Percentiles rank a stretch among this genome's conserved stretches.
Conservation (phyloP, 2,888 invertebrate species). For the Meloe dianella region DNA sequence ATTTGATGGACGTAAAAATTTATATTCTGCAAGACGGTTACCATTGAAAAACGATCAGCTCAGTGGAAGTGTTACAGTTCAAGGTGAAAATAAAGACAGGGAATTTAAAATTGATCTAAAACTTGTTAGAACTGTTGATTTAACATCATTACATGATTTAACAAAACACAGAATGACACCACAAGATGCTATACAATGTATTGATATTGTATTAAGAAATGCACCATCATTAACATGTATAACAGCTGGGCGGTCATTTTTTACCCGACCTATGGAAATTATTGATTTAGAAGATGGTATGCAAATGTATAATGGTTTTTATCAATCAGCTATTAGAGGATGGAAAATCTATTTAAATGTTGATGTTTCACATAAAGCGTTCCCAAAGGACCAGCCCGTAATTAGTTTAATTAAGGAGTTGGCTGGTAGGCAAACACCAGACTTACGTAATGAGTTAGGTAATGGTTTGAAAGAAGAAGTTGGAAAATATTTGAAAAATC, state of each 20-base stretch:
- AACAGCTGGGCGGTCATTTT: conserved; percentile 46
- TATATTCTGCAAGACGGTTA: conserved; percentile 63
- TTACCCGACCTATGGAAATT: conserved; percentile 49
- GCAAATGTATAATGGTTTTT: conserved; percentile 93
- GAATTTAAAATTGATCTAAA: conserved; percentile 60
- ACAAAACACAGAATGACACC: conserved; percentile 54
- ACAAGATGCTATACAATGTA: conserved; percentile 73
- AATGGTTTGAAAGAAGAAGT: conserved; percentile 35
- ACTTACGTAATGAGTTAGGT: conserved; percentile 21
- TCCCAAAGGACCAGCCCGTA: conserved; percentile 66
- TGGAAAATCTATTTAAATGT: conserved; percentile 89
- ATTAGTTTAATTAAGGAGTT: conserved; percentile 57
- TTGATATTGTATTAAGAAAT: conserved; percentile 82
- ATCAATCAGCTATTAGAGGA: conserved; percentile 90
- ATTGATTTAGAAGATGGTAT: conserved; percentile 77
- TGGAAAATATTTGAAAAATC: conserved; percentile 36
- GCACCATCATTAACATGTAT: conserved; percentile 60
- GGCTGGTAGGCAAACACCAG: conserved; percentile 14
- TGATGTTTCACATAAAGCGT: conserved; percentile 85
- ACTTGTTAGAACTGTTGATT: conserved; percentile 64
- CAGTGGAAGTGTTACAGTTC: conserved; percentile 48
- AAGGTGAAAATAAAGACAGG: conserved; percentile 35
- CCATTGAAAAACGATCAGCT: conserved; percentile 55
- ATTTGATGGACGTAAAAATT: conserved; percentile 76
- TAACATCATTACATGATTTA: conserved; percentile 42